Conservation (phyloP, 2,113 vertebrate species). For the Phrynosoma blainvillii region DNA sequence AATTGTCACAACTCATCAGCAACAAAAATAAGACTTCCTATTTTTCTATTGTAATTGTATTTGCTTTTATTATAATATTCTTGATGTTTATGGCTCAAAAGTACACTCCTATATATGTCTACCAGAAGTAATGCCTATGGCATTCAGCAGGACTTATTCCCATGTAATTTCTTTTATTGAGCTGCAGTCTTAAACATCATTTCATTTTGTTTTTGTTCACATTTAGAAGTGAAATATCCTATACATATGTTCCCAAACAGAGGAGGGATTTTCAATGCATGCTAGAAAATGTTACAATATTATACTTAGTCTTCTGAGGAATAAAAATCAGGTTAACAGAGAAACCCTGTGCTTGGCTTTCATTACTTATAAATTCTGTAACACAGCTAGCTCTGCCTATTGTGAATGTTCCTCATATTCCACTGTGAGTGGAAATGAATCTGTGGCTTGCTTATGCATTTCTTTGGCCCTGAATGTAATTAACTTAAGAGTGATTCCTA, state of each 20-base stretch:
- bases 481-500: neutral
- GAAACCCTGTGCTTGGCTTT: conserved; percentile 3
- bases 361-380: conserved; percentile 11
- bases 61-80: neutral
- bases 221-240: conserved; percentile 1
- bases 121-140: neutral
- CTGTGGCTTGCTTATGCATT: neutral
- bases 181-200: neutral
- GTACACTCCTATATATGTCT: neutral
- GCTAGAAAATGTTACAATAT: conserved; percentile 16
- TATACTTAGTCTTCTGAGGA: conserved; percentile 8
- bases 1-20: neutral
- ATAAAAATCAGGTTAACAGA: conserved; percentile 30
- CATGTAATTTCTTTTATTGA: neutral
- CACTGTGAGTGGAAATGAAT: neutral
- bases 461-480: neutral
- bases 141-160: neutral
- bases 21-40: neutral
- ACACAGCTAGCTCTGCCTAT: neutral
- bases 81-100: neutral
- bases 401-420: neutral
- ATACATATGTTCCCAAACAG: neutral
- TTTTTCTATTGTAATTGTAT: neutral
- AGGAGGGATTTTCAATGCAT: conserved; percentile 11
- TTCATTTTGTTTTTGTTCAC: neutral